Conservation (phyloP, 2,113 vertebrate species). For the Leucosticte australis region DNA sequence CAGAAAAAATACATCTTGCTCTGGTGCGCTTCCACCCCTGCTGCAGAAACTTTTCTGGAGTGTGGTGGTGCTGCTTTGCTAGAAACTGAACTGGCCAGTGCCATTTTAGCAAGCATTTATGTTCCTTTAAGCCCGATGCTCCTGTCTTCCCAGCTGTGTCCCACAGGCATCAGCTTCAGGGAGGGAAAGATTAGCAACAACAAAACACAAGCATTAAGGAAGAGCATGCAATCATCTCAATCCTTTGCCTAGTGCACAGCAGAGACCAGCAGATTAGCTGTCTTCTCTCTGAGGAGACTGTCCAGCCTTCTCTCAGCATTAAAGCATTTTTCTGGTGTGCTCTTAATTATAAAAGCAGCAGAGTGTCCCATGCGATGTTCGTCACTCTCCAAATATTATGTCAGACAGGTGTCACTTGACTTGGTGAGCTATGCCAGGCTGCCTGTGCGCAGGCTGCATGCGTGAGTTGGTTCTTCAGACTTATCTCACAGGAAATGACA, state of each 20-base stretch:
- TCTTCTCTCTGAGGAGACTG: neutral
- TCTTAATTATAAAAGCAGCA: neutral
- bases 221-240: neutral
- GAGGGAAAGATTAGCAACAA: neutral
- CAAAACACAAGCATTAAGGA: neutral
- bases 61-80: neutral
- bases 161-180: neutral
- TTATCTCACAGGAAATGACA: conserved; percentile 68
- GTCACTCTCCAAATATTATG: neutral
- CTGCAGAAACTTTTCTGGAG: neutral
- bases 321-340: neutral
- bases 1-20: conserved; percentile 86
- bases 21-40: conserved; percentile 68
- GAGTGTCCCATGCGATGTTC: neutral
- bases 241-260: neutral
- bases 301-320: neutral
- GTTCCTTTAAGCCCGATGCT: neutral
- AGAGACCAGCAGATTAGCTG: neutral
- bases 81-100: neutral
- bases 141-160: neutral
- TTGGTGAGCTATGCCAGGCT: neutral
- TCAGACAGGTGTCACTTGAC: conserved; percentile 39
- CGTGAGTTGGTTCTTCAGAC: neutral
- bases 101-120: neutral
- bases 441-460: neutral